A percentile compares a stretch with the other conserved stretches of the same genome.
Evolutionary conservation across 2,797 vertebrate genomes (phyloP).

Genomic region (Parotocinclus haroldoi): DNA sequence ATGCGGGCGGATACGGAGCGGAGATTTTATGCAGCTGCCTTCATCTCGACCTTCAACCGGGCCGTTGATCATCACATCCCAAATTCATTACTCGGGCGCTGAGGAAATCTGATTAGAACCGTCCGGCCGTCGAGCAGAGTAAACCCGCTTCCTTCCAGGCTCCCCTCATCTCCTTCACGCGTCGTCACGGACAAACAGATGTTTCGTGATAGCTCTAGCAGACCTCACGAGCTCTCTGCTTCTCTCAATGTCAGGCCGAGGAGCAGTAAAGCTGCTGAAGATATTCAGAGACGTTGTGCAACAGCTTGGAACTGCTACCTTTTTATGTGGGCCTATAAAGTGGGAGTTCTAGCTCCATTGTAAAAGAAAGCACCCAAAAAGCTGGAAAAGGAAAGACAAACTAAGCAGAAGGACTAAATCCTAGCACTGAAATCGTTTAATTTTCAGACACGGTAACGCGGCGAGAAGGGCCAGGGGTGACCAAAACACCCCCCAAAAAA

Average conservation of each 20-base stretch:
- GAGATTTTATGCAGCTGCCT: background rate
- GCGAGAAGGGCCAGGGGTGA: too few relatives aligned
- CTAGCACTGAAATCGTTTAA: too few relatives aligned
- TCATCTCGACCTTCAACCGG: background rate
- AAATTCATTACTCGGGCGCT: constrained; percentile 9
- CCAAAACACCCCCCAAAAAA: too few relatives aligned
- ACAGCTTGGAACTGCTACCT: constrained; percentile 27
- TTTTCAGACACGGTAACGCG: too few relatives aligned
- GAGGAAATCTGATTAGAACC: constrained; percentile 26
- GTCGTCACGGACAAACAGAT: constrained; percentile 29
- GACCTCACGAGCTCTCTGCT: constrained; percentile 34
- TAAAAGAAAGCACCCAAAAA: constrained; percentile 20
- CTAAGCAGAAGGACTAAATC: background rate
- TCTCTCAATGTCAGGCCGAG: constrained; percentile 23
- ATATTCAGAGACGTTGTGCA: constrained; percentile 18
- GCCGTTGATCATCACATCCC: constrained; percentile 1
- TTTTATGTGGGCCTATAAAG: constrained; percentile 29
- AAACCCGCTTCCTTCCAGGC: constrained; percentile 15
- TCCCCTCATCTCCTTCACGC: constrained; percentile 10
- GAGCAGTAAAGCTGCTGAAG: constrained; percentile 24
- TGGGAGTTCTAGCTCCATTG: constrained; percentile 22
- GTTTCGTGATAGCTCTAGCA: constrained; percentile 45
- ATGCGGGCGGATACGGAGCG: too few relatives aligned
- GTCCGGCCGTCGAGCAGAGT: constrained; percentile 36
- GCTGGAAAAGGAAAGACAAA: constrained; percentile 13